phyloP scores from a whole-genome alignment of 1,140 invertebrate species.

The Asbolus verrucosus region DNA sequence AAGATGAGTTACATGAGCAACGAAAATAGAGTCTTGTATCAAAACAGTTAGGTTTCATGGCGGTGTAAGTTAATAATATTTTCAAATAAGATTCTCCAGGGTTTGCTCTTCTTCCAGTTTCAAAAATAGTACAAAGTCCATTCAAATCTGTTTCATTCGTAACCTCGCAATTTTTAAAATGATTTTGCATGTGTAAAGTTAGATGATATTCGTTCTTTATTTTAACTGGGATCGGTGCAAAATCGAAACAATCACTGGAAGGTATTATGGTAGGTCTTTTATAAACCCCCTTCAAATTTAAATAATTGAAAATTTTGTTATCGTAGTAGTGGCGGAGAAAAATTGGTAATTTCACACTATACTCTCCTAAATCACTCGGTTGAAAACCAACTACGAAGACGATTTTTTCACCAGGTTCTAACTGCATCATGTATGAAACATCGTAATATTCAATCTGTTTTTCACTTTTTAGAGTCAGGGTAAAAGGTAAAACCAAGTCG shows the following conservation, averaged over 20 bases:
- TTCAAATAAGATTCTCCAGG: not conserved
- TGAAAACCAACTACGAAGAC: slow-evolving; percentile 28
- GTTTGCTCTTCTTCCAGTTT: not conserved
- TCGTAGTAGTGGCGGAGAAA: slow-evolving; percentile 48
- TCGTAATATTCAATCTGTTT: not conserved
- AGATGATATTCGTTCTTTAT: not conserved
- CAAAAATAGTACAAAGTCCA: not conserved
- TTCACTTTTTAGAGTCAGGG: not conserved
- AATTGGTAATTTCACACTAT: slow-evolving; percentile 43
- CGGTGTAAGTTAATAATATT: not conserved
- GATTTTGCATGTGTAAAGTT: slow-evolving; percentile 3
- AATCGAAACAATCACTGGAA: slow-evolving; percentile 7
- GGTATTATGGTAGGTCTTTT: slow-evolving; percentile 28
- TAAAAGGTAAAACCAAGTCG: not conserved
- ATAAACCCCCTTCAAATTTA: slow-evolving; percentile 47
- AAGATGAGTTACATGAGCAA: slow-evolving; percentile 23
- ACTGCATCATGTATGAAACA: not conserved
- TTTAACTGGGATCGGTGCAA: slow-evolving; percentile 46
- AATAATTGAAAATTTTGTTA: slow-evolving; percentile 47
- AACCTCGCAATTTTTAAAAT: slow-evolving; percentile 19
- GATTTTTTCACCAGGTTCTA: slow-evolving; percentile 42
- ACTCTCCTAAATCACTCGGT: slow-evolving; percentile 35
- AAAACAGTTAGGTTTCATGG: not conserved
- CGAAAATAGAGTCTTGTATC: not conserved
- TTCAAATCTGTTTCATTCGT: not conserved